These are phyloP conservation scores for Synanceia verrucosa DNA, from an alignment of 2,797 vertebrate species.

Conservation along the genomic window DNA sequence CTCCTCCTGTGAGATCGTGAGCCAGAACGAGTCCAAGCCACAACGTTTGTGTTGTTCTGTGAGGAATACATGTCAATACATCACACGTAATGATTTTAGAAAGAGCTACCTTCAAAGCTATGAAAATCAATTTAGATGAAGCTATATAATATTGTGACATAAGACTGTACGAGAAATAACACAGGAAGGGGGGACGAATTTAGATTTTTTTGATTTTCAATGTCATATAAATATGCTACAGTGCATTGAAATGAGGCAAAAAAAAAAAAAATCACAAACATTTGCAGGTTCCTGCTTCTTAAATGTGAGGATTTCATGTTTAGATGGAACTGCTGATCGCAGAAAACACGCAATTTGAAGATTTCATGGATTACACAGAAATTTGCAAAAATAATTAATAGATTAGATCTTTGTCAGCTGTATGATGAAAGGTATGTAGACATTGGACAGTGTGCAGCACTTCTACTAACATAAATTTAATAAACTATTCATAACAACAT, in stretches of 20 bases:
- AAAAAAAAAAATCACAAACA: neutral
- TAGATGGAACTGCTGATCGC: neutral
- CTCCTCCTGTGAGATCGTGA: conserved; percentile 41
- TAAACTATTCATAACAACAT: too few species aligned
- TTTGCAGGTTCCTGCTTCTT: neutral
- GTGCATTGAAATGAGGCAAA: too few species aligned
- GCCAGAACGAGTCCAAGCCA: conserved; percentile 27
- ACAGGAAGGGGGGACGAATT: neutral
- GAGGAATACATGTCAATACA: conserved; percentile 4
- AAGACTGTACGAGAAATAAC: neutral
- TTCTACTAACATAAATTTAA: too few species aligned
- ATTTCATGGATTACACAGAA: neutral
- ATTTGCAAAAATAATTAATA: neutral
- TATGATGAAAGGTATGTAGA: too few species aligned
- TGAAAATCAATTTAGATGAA: neutral
- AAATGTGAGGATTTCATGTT: neutral
- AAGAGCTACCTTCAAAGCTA: too few species aligned
- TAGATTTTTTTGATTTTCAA: neutral
- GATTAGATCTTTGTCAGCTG: too few species aligned
- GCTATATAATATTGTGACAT: neutral
- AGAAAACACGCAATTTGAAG: neutral
- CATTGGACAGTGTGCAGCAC: too few species aligned
- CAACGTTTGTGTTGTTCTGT: conserved; percentile 19
- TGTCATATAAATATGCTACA: neutral
- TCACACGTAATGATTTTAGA: neutral